Evolutionary conservation across 1,140 invertebrate genomes (phyloP).

Genomic region (Drosophila sproati): DNA sequence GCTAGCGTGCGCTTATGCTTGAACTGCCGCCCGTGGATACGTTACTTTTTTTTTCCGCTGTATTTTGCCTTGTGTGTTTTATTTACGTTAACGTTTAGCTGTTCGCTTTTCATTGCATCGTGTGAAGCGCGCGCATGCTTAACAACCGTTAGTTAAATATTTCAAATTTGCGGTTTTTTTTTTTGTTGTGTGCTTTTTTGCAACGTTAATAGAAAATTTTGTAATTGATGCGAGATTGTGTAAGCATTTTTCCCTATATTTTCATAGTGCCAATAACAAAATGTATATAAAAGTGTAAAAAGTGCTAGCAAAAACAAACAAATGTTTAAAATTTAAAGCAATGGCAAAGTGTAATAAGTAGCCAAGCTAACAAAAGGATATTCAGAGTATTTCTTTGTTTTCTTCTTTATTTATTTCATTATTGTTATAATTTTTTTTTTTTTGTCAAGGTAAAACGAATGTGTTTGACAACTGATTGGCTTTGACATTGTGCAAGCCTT

Average conservation of each 20-base stretch:
- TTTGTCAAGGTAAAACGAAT: constrained; percentile 42
- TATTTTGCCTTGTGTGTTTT: constrained; percentile 10
- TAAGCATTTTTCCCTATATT: constrained; percentile 20
- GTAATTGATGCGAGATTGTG: constrained; percentile 23
- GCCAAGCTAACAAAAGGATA: background rate
- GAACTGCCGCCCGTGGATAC: constrained; percentile 28
- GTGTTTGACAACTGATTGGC: background rate
- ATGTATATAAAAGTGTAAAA: background rate
- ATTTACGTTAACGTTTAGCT: constrained; percentile 13
- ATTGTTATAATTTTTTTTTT: background rate
- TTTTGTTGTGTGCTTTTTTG: background rate
- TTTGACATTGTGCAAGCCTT: constrained; percentile 16
- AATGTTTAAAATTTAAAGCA: background rate
- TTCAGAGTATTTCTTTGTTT: background rate
- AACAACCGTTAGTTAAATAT: constrained; percentile 42
- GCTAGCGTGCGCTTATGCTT: constrained; percentile 69
- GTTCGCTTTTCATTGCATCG: constrained; percentile 32
- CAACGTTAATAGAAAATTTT: constrained; percentile 18
- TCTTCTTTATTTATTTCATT: background rate
- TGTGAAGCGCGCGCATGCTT: constrained; percentile 62
- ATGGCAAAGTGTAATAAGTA: background rate
- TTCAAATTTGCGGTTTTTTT: constrained; percentile 63
- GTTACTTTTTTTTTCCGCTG: constrained; percentile 4
- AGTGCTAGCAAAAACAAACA: background rate
- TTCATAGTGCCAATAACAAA: background rate